A percentile compares a stretch with the other conserved stretches of the same genome.
Evolutionary conservation across 2,888 invertebrate genomes (phyloP).

Genomic region (Lysandra coridon): DNA sequence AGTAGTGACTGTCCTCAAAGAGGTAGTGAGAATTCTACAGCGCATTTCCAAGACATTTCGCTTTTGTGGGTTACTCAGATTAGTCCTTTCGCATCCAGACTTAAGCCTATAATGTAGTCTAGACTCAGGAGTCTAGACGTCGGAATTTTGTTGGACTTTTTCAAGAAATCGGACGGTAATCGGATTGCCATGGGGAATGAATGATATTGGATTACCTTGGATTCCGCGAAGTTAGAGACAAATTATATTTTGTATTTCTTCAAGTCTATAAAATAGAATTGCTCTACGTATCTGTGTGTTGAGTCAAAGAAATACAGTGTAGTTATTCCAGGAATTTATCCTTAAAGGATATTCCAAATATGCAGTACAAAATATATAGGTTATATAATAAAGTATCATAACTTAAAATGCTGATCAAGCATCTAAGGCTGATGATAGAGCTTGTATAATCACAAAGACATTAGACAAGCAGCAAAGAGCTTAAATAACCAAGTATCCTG

Average conservation of each 20-base stretch:
- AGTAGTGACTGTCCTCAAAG: background rate
- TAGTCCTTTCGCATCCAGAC: background rate
- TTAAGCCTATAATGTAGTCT: constrained; percentile 21
- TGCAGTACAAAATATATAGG: no score
- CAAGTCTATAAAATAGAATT: background rate
- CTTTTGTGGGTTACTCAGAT: background rate
- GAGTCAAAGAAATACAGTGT: background rate
- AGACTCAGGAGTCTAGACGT: background rate
- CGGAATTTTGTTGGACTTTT: constrained; percentile 13
- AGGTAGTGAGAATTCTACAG: background rate
- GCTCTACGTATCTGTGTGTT: background rate
- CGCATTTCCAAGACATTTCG: background rate
- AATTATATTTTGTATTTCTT: background rate
- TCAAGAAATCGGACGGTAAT: constrained; percentile 22
- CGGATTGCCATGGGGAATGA: background rate
- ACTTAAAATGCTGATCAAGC: no score
- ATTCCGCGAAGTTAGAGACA: background rate
- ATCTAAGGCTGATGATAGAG: background rate
- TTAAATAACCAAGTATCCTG: background rate
- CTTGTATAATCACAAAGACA: background rate
- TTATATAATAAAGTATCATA: no score
- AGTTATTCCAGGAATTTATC: background rate
- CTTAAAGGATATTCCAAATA: background rate
- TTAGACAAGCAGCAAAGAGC: background rate
- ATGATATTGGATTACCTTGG: constrained; percentile 4